phyloP scores from a whole-genome alignment of 2,113 vertebrate genomes.

The Dicentrarchus labrax region DNA sequence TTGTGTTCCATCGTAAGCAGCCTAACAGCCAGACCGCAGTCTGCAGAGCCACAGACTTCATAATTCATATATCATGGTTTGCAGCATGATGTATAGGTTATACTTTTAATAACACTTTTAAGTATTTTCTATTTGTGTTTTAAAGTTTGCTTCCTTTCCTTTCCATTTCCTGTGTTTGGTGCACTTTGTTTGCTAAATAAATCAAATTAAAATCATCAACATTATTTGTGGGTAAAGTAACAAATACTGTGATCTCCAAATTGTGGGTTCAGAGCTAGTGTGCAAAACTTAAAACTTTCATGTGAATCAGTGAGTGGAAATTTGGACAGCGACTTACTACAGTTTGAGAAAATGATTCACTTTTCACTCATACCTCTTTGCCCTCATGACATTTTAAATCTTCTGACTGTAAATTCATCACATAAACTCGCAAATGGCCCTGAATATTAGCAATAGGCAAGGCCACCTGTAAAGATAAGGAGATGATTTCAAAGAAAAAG shows the following conservation, averaged over 20 bases:
- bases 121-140: not conserved
- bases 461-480: not conserved
- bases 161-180: no score
- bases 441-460: not conserved
- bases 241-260: no score
- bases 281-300: not conserved
- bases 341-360: not conserved
- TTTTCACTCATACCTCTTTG: not conserved
- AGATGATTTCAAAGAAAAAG: not conserved
- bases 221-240: no score
- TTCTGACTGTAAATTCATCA: no score
- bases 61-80: conserved; percentile 9
- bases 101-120: no score
- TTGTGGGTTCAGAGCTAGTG: not conserved
- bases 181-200: no score
- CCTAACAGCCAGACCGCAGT: no score
- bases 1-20: no score
- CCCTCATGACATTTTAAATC: no score
- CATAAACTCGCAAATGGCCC: not conserved
- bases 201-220: no score
- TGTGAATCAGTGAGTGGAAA: not conserved
- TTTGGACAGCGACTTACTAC: not conserved
- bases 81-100: conserved; percentile 32
- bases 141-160: not conserved
- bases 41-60: not conserved